Base-by-base conservation (phyloP, 2,113 vertebrate species). In the Notothenia coriiceps region DNA sequence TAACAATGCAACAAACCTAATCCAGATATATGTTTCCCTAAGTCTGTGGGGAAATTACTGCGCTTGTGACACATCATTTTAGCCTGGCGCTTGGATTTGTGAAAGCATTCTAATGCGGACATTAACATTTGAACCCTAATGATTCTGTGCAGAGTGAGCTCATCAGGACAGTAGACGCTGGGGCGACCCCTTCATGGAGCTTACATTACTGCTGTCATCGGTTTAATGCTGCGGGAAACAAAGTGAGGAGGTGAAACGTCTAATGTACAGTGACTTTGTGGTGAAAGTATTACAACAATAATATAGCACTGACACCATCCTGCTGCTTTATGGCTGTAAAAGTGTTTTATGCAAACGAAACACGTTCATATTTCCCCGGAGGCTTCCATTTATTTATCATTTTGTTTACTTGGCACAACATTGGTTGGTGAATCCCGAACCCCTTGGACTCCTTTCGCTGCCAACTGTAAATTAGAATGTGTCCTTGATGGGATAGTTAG, bases 41-140 rank as follows among this genome's bases (percentile, higher is more conserved):
- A 51, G 66, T 80, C 76, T 85, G 46, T 85, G 70, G 77, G 70
- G 74, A 94, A 96, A 95, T 95, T 91, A 93, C 83, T 91, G 94
- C 83, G 89, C 87, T 89, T 89, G 92, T 93, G 93, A 95, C 91
- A 92, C 88, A 89, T 87, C 92, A 95, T 92, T 94, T 93, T 87
- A 83, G 85, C 74, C 90, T 72, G 55, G 77, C 82, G 85, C 90
- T 91, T 93, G 89, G 92, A 90, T 90, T 95, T 91, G 91, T 91
- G 84, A 93, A 92, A 87, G 95, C 95, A 95, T 91, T 91, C 95
- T 95, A 95, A 92, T 94, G 88, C 92, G 94, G 91, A 92, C 89
- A 92, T 95, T 96, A 96, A 95, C 91, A 90, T 96, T 95, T 95
- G 94, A 90, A 93, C 78, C 87, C 29, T 90, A 85, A 70, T 88